Evolutionary conservation across 2,113 vertebrate species (phyloP).

Genomic region (Erinaceus europaeus): DNA sequence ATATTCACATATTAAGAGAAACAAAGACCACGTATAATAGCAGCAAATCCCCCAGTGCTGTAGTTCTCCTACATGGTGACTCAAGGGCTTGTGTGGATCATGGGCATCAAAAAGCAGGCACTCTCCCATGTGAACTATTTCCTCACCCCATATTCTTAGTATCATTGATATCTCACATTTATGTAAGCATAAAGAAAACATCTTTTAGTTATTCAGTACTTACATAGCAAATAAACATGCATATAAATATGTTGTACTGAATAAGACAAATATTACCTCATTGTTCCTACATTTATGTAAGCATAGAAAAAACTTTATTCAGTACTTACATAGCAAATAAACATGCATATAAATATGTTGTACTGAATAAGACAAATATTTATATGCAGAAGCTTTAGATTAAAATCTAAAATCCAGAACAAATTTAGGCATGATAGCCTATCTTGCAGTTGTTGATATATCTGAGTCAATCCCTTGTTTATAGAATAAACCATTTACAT

Average conservation of each 20-base stretch:
- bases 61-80: no score
- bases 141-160: no score
- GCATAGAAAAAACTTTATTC: not conserved
- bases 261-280: not conserved
- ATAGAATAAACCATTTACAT: conserved; percentile 55
- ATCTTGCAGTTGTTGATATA: not conserved
- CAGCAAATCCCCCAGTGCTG: no score
- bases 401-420: not conserved
- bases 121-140: no score
- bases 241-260: not conserved
- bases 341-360: not conserved
- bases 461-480: conserved; percentile 27
- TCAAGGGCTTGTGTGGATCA: no score
- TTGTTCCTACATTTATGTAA: not conserved
- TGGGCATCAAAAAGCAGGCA: no score
- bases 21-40: no score
- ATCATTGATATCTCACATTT: not conserved
- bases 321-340: not conserved
- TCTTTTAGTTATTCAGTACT: not conserved
- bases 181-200: not conserved
- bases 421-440: not conserved
- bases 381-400: not conserved
- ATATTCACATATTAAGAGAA: no score
- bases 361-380: not conserved
- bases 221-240: not conserved